Evolutionary conservation across 2,888 invertebrate species (phyloP), one percentile per base, ranked within the genome.

Genomic region (Cyaniris semiargus): DNA sequence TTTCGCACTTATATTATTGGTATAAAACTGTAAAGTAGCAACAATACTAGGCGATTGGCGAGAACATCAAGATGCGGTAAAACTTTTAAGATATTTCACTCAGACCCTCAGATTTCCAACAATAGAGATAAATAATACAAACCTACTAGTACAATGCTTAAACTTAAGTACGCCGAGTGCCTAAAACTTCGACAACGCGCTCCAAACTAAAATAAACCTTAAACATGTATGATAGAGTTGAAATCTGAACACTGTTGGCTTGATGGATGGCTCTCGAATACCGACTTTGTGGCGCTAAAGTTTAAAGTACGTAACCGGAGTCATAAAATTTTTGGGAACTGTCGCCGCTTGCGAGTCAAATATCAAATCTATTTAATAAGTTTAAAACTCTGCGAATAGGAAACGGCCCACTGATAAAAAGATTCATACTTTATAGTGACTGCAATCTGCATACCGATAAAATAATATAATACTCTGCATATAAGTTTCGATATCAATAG

Each of bases 41-140:
- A 48, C 48, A 15, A 18, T 48, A 44, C 18, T 18, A 53, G 3
- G 18, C 53, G 53, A 53, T 53, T 18, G 53, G 53, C 18, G 23
- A 13, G 15, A 66, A 31, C 5, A 66, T 15, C 66, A 27, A 27
- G 15, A 66, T 2, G 31, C 66, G 66, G 66, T 21, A 15, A 66
- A 66, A 66, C 66, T 66, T 66, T 66, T 66, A 31, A 66, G 66
- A 66, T 66, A 66, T 66, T 66, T 66, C 66, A 66, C 66, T 66
- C 27, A 66, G 66, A 66, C 27, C 66, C 66, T 66, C 66, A 66
- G 31, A 66, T 66, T 66, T 66, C 27, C 66, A 66, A 66, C 66
- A 66, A 66, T 66, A 15, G 27, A 27, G 66, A 66, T 66, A 66
- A 66, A 66, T 27, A 31, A 31, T 31, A 31, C 27, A 66, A 66